Conservation (phyloP, 2,797 vertebrate species). For the Lophius americanus region DNA sequence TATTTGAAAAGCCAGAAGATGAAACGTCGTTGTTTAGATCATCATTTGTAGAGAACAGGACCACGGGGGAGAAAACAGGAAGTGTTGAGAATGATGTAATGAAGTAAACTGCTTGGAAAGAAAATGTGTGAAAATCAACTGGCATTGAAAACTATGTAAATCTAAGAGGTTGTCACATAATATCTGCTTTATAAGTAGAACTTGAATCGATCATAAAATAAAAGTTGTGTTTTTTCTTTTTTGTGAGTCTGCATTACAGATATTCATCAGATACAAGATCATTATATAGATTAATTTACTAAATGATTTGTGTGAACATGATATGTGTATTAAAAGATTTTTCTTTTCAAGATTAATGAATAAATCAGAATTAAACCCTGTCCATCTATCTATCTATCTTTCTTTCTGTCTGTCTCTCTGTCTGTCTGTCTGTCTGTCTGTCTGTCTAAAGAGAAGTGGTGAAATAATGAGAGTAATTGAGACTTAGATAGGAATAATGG, state of each 20-base stretch:
- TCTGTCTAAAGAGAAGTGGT: background rate
- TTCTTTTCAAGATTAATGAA: constrained; percentile 30
- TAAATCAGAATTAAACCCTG: constrained; percentile 42
- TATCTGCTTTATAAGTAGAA: constrained; percentile 85
- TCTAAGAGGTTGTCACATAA: constrained; percentile 77
- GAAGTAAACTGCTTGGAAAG: constrained; percentile 1
- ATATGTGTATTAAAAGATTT: constrained; percentile 39
- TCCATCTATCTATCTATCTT: background rate
- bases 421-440: background rate
- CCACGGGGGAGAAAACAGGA: constrained; percentile 10
- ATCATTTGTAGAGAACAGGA: constrained; percentile 7
- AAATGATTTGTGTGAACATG: constrained; percentile 12
- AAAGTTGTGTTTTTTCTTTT: constrained; percentile 44
- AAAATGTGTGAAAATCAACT: constrained; percentile 35
- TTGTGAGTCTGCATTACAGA: constrained; percentile 37
- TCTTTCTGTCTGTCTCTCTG: background rate
- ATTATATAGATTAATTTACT: constrained; percentile 1
- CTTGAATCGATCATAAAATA: constrained; percentile 26
- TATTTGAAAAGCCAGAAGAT: constrained; percentile 74
- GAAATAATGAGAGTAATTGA: too few relatives aligned
- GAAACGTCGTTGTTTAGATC: constrained; percentile 13
- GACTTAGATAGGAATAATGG: too few relatives aligned
- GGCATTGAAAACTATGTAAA: constrained; percentile 69
- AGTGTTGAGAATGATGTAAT: constrained; percentile 3
- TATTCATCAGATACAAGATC: constrained; percentile 15